Percentiles rank a stretch among this genome's conserved stretches.
Evolutionary conservation across 2,888 invertebrate species (phyloP).

Genomic region (Cerastoderma edule): DNA sequence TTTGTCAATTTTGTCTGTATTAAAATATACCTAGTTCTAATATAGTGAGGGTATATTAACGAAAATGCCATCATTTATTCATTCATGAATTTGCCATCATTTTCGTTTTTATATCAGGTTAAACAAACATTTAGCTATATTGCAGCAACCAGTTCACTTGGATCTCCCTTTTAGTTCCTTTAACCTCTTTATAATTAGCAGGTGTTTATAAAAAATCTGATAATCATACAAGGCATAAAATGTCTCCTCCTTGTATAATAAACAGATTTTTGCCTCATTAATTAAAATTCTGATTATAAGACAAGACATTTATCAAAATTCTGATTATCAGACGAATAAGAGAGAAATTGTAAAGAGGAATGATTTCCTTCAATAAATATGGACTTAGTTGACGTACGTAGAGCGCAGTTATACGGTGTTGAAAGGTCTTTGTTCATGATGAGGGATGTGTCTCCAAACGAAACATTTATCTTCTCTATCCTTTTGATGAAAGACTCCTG

Average conservation of each 20-base stretch:
- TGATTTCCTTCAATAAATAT: not conserved
- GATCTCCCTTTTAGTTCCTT: no score
- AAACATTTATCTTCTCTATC: constrained; percentile 95
- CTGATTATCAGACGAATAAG: not conserved
- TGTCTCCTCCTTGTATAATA: not conserved
- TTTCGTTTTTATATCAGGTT: no score
- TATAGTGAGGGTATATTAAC: not conserved
- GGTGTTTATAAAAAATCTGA: no score
- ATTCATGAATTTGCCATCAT: not conserved
- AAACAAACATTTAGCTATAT: no score
- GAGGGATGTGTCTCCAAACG: constrained; percentile 90
- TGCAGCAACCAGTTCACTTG: no score
- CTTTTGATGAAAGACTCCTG: constrained; percentile 91
- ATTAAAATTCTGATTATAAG: not conserved
- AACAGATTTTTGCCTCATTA: not conserved
- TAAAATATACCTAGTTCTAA: not conserved
- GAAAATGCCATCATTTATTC: not conserved
- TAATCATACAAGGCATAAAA: no score
- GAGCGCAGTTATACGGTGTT: constrained; percentile 96
- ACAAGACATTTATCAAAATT: not conserved
- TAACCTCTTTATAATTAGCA: no score
- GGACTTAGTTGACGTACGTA: constrained; percentile 87
- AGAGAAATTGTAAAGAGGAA: not conserved
- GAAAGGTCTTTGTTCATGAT: constrained; percentile 96
- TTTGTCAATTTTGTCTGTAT: no score